phyloP scores from a whole-genome alignment of 2,113 vertebrate species.

The Aptenodytes forsteri region DNA sequence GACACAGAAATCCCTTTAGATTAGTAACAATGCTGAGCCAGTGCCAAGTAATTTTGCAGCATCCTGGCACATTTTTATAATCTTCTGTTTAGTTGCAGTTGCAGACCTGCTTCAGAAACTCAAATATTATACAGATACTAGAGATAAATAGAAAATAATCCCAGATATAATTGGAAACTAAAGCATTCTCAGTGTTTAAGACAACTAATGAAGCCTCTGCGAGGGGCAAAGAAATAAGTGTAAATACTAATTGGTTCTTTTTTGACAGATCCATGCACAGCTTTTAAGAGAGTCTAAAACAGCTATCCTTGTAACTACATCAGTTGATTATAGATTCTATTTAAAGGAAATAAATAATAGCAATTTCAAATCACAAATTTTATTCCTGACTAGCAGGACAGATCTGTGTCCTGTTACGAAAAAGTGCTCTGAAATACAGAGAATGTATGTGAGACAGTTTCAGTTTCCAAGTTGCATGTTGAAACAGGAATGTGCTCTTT shows the following conservation, averaged over 20 bases:
- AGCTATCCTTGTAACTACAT: background rate
- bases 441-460: slow-evolving; percentile 30
- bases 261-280: background rate
- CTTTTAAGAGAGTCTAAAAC: background rate
- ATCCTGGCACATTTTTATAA: background rate
- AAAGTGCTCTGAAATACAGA: background rate
- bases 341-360: background rate
- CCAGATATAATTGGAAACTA: background rate
- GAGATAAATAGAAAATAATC: background rate
- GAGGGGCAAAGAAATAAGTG: background rate
- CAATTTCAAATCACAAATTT: background rate
- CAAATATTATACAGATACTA: background rate
- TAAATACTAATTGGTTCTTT: background rate
- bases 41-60: background rate
- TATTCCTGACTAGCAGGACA: background rate
- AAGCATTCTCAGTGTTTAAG: background rate
- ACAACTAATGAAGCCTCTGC: background rate
- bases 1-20: background rate
- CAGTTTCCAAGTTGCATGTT: slow-evolving; percentile 47
- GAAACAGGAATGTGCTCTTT: slow-evolving; percentile 60
- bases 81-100: background rate
- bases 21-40: background rate
- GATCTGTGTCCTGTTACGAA: background rate
- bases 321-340: background rate
- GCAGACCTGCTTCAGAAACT: background rate